Base-by-base conservation (phyloP, 2,113 vertebrate genomes). In the Albula goreensis region DNA sequence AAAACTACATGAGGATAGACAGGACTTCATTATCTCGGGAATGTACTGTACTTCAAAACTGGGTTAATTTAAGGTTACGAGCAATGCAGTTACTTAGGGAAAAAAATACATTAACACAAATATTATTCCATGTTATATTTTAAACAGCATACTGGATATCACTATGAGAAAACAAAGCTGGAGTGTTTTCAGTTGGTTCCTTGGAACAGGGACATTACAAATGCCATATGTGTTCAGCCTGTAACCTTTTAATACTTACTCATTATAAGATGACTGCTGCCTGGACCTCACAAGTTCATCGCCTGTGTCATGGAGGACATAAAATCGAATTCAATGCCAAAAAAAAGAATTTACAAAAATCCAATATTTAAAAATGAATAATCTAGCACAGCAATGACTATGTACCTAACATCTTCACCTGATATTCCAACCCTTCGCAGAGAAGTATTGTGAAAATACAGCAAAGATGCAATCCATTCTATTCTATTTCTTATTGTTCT, bases 281-380 rank as follows among this genome's bases (percentile, higher is more conserved):
- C 96, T 97, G 87, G 94, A 85, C 90, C 96, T 98, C 88, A 94
- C 94, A 91, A 99, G 94, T 88, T 99, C 98, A 91, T 99, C 98
- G 94, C 95, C 98, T 99, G 92, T 89, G 89, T 79, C 93, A 93
- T 91, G 92, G 91, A 11, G 49, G 50, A 83, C 31, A 77, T 22
- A 88, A 50, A 50, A 17, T 8, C 49, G 12, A 2, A 80, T 50
- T 80, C 51, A 80, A 51, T 80, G 7, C 5, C 15, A 50, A 80
- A 80, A 80, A 50, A 79, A 79, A 80, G 10, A 7, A 22, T 66
- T 66, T 66, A 19, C 60, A 66, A 15, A 66, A 66, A 66, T 66
- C 22, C 4, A 66, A 66, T 66, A 66, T 66, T 66, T 19, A 66
- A 66, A 66, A 41, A 41, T 41, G 0, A 41, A 41, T 41, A 41